Evolutionary conservation across 2,113 vertebrate species (phyloP).

Genomic region (Carettochelys insculpta): DNA sequence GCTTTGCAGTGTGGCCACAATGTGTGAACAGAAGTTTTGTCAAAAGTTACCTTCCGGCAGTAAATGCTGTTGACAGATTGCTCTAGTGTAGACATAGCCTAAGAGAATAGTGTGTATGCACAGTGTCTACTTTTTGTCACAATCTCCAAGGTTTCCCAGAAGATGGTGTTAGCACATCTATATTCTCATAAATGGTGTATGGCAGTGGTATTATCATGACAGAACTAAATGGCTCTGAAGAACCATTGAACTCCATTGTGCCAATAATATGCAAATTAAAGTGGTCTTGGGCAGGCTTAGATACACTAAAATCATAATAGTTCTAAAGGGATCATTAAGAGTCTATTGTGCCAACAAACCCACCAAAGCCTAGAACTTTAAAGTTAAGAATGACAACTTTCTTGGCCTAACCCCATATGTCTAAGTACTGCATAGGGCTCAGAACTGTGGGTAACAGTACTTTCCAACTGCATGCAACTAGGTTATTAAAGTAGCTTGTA

Average conservation of each 20-base stretch:
- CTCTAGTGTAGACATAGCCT: too few relatives aligned
- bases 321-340: slow-evolving; percentile 28
- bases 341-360: not conserved
- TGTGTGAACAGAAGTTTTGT: too few relatives aligned
- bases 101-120: not conserved
- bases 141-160: not conserved
- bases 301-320: not conserved
- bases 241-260: not conserved
- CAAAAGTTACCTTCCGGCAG: too few relatives aligned
- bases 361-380: not conserved
- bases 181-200: not conserved
- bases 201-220: not conserved
- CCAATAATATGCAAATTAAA: not conserved
- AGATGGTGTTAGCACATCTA: not conserved
- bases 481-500: not conserved
- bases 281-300: not conserved
- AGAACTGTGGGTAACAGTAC: not conserved
- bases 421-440: not conserved
- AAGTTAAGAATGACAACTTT: slow-evolving; percentile 32
- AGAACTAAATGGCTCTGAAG: not conserved
- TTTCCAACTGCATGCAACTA: not conserved
- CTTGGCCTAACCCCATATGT: not conserved
- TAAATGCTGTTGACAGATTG: too few relatives aligned
- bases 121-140: not conserved
- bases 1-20: too few relatives aligned